Evolutionary conservation across 2,797 vertebrate species (phyloP).

Genomic region (Danionella dracula): DNA sequence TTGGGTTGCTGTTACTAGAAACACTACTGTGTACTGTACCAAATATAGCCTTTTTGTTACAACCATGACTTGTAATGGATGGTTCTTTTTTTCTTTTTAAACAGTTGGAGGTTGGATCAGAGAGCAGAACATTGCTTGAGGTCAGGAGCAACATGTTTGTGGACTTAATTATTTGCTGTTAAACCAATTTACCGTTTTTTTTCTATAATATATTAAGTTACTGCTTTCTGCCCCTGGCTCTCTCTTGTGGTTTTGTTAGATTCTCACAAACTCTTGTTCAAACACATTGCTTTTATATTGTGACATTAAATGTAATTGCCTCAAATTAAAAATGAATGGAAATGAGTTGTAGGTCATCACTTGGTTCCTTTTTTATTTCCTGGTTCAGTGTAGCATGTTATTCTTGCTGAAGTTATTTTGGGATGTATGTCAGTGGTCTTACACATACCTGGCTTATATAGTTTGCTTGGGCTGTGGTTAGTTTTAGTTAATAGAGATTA

Average conservation of each 20-base stretch:
- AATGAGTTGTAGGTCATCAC: too few relatives aligned
- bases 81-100: conserved; percentile 23
- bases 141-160: conserved; percentile 68
- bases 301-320: conserved; percentile 44
- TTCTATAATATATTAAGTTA: conserved; percentile 16
- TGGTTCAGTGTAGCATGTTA: too few relatives aligned
- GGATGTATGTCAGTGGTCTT: too few relatives aligned
- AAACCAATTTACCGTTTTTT: conserved; percentile 50
- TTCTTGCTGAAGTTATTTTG: too few relatives aligned
- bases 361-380: too few relatives aligned
- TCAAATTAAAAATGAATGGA: conserved; percentile 44
- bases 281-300: conserved; percentile 39
- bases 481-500: too few relatives aligned
- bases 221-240: conserved; percentile 32
- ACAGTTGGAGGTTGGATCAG: conserved; percentile 56
- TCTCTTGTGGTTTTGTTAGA: conserved; percentile 5
- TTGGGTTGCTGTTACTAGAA: conserved; percentile 44
- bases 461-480: too few relatives aligned
- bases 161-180: conserved; percentile 69
- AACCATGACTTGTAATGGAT: conserved; percentile 28
- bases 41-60: conserved; percentile 46
- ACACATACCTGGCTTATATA: too few relatives aligned
- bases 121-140: conserved; percentile 61
- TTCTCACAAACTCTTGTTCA: conserved; percentile 9
- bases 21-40: conserved; percentile 37